Conservation (phyloP, 2,888 invertebrate genomes). For the Hyposoter didymator region DNA sequence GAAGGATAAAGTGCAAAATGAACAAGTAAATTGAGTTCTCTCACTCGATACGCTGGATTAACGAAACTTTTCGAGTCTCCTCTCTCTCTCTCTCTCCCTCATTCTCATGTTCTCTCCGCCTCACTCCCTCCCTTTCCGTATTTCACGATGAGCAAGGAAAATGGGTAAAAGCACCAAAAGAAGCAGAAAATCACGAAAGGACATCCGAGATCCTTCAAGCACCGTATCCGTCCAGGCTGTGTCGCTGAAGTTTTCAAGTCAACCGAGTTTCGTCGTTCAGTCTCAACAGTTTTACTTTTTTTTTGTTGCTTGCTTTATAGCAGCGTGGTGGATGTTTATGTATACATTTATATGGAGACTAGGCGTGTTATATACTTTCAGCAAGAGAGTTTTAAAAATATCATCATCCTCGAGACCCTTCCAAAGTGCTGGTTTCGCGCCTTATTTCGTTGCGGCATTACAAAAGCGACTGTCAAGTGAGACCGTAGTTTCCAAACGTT, state of each 20-base stretch:
- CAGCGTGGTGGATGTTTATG: neutral
- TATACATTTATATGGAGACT: slow-evolving; percentile 19
- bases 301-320: neutral
- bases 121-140: neutral
- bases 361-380: slow-evolving; percentile 35
- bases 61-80: slow-evolving; percentile 45
- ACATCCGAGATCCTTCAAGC: slow-evolving; percentile 46
- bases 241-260: slow-evolving; percentile 61
- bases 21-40: slow-evolving; percentile 58
- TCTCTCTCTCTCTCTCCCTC: neutral
- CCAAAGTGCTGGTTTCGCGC: slow-evolving; percentile 55
- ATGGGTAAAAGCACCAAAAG: slow-evolving; percentile 11
- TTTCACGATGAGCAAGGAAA: slow-evolving; percentile 34
- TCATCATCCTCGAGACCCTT: slow-evolving; percentile 26
- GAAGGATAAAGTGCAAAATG: slow-evolving; percentile 24
- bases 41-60: slow-evolving; percentile 64
- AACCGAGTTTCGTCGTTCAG: slow-evolving; percentile 50
- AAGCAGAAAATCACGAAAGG: slow-evolving; percentile 8
- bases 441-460: slow-evolving; percentile 55
- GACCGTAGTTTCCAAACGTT: slow-evolving; percentile 39
- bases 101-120: neutral
- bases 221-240: slow-evolving; percentile 47
- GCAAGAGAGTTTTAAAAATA: slow-evolving; percentile 49
- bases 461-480: slow-evolving; percentile 51
- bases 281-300: slow-evolving; percentile 29